Evolutionary conservation across 2,888 invertebrate genomes (phyloP), one percentile per base, ranked within the genome.

Genomic region (Stegana nigrithorax): DNA sequence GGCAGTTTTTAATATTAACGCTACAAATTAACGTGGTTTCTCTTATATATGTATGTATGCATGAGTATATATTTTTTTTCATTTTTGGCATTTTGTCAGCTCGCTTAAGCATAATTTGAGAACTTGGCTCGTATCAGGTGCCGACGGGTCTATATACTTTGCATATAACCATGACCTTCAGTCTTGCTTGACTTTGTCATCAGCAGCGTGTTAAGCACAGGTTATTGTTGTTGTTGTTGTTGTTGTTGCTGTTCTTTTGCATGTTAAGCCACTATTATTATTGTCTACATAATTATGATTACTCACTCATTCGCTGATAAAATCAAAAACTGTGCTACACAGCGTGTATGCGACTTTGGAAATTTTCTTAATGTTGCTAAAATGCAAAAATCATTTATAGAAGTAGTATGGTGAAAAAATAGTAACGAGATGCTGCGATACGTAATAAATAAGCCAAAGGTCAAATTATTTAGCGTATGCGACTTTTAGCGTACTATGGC

Each of bases 81-180:
- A 14, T n/a, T 39, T 39, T n/a, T 29, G 6, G 6, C 6, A 4
- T 14, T 39, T 6, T 39, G 14, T 5, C 39, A 14, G n/a, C 39
- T n/a, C n/a, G 14, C 17, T 14, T 4, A 39, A n/a, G 6, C 17
- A 14, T 2, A 29, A 10, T 29, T 29, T 10, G 29, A 29, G 39
- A 39, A 39, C 17, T 39, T n/a, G 14, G 17, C 39, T 17, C 17
- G 17, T 39, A 29, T 7, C 29, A 29, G 10, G 6, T 8, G 39
- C 39, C 7, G n/a, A n/a, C 12, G 17, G 10, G 7, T 12, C 36
- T 55, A 42, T 66, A 66, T 62, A 73, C 71, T 71, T 70, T 68
- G 73, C 72, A 73, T 71, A 71, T 70, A 78, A 60, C 76, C 75
- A 73, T 75, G 75, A 75, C 75, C 75, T 75, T 75, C 76, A n/a